phyloP scores from a whole-genome alignment of 2,888 invertebrate species.

The Altica lythri region DNA sequence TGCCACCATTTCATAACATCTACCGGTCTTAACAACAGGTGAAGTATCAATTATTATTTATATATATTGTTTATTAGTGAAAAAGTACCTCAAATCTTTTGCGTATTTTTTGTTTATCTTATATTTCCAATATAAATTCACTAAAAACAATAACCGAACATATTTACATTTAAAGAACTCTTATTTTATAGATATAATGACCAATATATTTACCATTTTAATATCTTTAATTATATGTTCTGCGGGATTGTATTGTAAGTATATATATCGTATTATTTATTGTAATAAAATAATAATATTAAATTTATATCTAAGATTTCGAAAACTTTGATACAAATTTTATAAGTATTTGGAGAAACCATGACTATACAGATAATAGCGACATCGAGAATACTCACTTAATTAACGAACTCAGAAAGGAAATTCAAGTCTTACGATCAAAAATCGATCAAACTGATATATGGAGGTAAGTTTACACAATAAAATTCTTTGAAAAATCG shows the following conservation, averaged over 20 bases:
- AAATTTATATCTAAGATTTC: conserved; percentile 7
- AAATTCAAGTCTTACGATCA: conserved; percentile 25
- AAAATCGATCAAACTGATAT: conserved; percentile 23
- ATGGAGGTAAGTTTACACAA: conserved; percentile 24
- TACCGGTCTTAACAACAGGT: not conserved
- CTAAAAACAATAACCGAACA: not conserved
- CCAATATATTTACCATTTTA: not conserved
- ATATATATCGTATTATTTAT: not conserved
- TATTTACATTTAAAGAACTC: not conserved
- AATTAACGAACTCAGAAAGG: conserved; percentile 14
- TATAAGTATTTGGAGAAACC: not conserved
- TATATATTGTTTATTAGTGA: not conserved
- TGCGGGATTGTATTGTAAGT: conserved; percentile 22
- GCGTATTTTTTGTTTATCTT: not conserved
- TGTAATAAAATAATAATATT: not conserved
- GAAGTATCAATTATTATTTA: not conserved
- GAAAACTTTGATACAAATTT: not conserved
- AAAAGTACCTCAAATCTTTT: not conserved
- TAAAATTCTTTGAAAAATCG: not conserved
- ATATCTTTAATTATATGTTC: conserved; percentile 2
- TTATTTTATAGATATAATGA: conserved; percentile 6
- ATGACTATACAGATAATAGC: not conserved
- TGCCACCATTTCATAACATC: not conserved
- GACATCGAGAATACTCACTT: conserved; percentile 2
- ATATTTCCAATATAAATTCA: too few relatives aligned